Evolutionary conservation across 2,797 vertebrate genomes (phyloP).

Genomic region (Scyliorhinus canicula): DNA sequence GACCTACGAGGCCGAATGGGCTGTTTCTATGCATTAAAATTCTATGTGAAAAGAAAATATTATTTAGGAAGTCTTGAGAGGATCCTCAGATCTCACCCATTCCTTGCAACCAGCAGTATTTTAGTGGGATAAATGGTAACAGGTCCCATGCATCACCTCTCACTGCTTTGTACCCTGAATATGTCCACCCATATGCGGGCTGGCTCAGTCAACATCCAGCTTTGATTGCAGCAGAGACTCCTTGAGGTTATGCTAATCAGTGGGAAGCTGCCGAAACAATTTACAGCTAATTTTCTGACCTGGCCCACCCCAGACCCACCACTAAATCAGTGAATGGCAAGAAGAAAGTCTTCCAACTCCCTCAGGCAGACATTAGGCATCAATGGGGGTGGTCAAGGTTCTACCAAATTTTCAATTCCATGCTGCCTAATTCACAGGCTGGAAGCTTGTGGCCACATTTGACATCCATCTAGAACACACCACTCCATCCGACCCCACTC

Average conservation of each 20-base stretch:
- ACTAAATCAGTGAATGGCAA: background rate
- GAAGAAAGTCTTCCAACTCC: background rate
- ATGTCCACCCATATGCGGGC: background rate
- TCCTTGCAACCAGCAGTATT: background rate
- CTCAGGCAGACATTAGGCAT: background rate
- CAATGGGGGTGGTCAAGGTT: background rate
- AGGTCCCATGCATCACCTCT: background rate
- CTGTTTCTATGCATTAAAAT: background rate
- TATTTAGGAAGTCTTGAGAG: background rate
- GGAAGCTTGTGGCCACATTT: background rate
- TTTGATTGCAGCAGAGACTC: background rate
- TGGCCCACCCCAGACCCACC: background rate
- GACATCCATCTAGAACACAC: background rate
- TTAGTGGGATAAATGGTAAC: background rate
- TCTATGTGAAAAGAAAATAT: background rate
- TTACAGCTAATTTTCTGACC: background rate
- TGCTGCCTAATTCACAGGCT: background rate
- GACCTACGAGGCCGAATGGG: background rate
- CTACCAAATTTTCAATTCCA: background rate
- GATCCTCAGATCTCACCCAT: background rate
- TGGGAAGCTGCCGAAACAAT: background rate
- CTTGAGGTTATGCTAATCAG: background rate
- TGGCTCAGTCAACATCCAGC: background rate
- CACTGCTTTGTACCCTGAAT: background rate
- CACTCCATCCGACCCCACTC: background rate